phyloP scores from a whole-genome alignment of 2,888 invertebrate species.

The Lapara coniferarum region DNA sequence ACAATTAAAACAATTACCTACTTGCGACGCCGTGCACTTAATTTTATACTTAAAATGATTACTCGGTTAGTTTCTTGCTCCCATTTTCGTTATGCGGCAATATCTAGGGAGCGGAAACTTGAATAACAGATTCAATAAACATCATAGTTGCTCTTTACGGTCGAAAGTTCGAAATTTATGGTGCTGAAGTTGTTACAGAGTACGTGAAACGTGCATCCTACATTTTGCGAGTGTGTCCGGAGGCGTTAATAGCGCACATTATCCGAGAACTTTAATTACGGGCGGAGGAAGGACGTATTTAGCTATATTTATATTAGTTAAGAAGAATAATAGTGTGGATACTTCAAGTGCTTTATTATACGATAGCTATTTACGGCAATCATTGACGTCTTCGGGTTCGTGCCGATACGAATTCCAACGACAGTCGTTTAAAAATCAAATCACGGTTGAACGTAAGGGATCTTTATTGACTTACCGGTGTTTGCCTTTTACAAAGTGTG shows the following conservation, averaged over 20 bases:
- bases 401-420: background rate
- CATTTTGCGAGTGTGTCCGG: constrained; percentile 36
- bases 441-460: background rate
- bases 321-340: background rate
- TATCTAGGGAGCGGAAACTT: constrained; percentile 42
- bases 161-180: constrained; percentile 57
- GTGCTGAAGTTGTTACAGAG: constrained; percentile 43
- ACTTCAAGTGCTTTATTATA: background rate
- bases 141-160: constrained; percentile 55
- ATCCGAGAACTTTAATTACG: constrained; percentile 28
- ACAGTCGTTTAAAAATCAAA: background rate
- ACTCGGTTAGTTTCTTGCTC: constrained; percentile 40
- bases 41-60: constrained; percentile 31
- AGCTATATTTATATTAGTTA: constrained; percentile 2
- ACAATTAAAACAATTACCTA: constrained; percentile 23
- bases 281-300: background rate
- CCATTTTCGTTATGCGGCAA: constrained; percentile 37
- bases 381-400: background rate
- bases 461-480: background rate
- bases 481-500: background rate
- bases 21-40: constrained; percentile 29
- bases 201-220: constrained; percentile 47
- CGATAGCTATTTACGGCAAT: background rate
- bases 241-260: constrained; percentile 41
- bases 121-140: constrained; percentile 50